Evolutionary conservation across 2,113 vertebrate genomes (phyloP).

Genomic region (Semnopithecus entellus): DNA sequence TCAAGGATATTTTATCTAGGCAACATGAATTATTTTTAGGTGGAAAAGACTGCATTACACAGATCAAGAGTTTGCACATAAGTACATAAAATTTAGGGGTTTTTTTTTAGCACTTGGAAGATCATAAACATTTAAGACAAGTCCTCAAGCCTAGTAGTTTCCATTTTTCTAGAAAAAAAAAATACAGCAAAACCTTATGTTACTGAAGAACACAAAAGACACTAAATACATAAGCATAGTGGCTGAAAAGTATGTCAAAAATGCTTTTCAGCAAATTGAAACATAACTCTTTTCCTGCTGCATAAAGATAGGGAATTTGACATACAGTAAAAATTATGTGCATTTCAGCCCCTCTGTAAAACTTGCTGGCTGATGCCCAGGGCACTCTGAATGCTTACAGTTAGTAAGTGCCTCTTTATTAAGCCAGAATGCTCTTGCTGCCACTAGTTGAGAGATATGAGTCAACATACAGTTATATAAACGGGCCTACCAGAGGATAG

Average conservation of each 20-base stretch:
- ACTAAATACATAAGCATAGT: conserved; percentile 43
- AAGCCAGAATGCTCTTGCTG: neutral
- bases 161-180: neutral
- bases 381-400: neutral
- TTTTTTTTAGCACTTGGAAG: neutral
- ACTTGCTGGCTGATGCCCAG: neutral
- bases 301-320: conserved; percentile 61
- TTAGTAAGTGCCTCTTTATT: neutral
- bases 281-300: conserved; percentile 2
- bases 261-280: conserved; percentile 34
- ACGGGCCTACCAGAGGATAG: too few species aligned
- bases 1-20: neutral
- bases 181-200: neutral
- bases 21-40: neutral
- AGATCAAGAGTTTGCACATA: neutral
- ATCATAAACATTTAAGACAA: neutral
- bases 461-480: conserved; percentile 2
- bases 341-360: neutral
- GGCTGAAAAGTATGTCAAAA: conserved; percentile 50
- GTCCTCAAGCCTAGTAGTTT: neutral
- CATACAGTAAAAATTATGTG: neutral
- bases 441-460: neutral
- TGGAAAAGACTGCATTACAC: neutral
- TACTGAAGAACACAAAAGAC: conserved; percentile 28
- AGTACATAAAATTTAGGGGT: neutral